Evolutionary conservation across 1,140 invertebrate genomes (phyloP), one percentile per base, ranked within the genome.

Genomic region (Drosophila virilis): DNA sequence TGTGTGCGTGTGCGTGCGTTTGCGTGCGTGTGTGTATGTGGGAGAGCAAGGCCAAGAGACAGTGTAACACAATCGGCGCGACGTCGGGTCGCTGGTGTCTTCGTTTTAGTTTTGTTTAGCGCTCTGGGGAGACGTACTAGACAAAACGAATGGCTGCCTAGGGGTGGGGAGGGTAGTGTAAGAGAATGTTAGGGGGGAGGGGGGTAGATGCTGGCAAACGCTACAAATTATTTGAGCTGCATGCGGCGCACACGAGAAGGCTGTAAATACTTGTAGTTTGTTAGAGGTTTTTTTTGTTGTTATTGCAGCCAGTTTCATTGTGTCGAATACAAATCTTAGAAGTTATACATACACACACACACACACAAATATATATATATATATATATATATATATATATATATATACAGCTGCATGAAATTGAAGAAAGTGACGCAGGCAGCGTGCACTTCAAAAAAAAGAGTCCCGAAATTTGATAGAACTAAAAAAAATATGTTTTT

Each of bases 181-280:
- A 6, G 22, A 10, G 48, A 32, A 32, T 12, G 38, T 1, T 3
- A 22, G 22, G 22, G 3, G 9, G 8, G 6, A 4, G 38, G 12
- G 12, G 28, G 9, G 13, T 4, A 45, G 54, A 8, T 28, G 10
- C 48, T 60, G 71, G 76, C 79, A 74, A 80, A 79, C 82, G 66
- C 69, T 80, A 83, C 83, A 88, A 88, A 86, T 80, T 80, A 83
- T 83, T 83, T 83, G 77, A 88, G 79, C 79, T 79, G 83, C 83
- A 88, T 70, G 83, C 59, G 65, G 65, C 58, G 70, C 62, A 60
- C 38, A 45, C 22, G 17, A 40, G 12, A 38, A 42, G 22, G 54
- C 35, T 55, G 33, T 40, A 51, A 46, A 59, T 67, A 38, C 54
- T 67, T 60, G 64, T 67, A 67, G 70, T 73, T 73, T 67, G 64